Percentiles rank a stretch among this genome's conserved stretches.
Conservation (phyloP, 2,888 invertebrate genomes). For the Ophion ellenae region DNA sequence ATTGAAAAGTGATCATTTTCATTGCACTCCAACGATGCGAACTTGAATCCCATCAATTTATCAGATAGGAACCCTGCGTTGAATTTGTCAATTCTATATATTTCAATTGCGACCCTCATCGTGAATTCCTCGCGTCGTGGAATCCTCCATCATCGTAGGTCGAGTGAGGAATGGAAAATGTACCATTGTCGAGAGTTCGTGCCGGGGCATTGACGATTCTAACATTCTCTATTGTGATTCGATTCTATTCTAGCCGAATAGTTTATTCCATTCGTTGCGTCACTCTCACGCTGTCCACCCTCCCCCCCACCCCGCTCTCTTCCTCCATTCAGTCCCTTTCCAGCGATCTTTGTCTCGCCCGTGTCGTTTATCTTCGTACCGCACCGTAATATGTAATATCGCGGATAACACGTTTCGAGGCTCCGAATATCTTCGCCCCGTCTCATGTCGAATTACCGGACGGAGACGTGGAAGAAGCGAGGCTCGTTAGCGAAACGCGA, state of each 20-base stretch:
- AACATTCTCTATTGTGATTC: conserved; percentile 58
- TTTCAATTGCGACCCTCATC: conserved; percentile 31
- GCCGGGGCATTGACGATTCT: conserved; percentile 46
- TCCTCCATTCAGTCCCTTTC: not conserved
- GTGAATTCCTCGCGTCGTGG: conserved; percentile 38
- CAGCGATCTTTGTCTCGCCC: not conserved
- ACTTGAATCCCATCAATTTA: no score
- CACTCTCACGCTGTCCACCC: conserved; percentile 24
- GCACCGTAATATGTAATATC: no score
- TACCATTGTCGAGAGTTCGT: conserved; percentile 1
- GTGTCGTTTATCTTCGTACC: not conserved
- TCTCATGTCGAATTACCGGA: not conserved
- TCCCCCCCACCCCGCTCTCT: not conserved
- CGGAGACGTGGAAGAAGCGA: not conserved
- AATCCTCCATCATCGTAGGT: conserved; percentile 43
- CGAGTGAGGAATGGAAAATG: conserved; percentile 40
- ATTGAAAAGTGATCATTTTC: no score
- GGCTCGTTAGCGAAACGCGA: not conserved
- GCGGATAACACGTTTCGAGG: not conserved
- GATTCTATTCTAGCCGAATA: conserved; percentile 62
- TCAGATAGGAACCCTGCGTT: not conserved
- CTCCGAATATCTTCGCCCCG: not conserved
- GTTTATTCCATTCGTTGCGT: conserved; percentile 62
- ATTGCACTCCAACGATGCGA: no score
- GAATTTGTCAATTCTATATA: conserved; percentile 1